phyloP scores from a whole-genome alignment of 2,797 vertebrate genomes.

The Harpagifer antarcticus region DNA sequence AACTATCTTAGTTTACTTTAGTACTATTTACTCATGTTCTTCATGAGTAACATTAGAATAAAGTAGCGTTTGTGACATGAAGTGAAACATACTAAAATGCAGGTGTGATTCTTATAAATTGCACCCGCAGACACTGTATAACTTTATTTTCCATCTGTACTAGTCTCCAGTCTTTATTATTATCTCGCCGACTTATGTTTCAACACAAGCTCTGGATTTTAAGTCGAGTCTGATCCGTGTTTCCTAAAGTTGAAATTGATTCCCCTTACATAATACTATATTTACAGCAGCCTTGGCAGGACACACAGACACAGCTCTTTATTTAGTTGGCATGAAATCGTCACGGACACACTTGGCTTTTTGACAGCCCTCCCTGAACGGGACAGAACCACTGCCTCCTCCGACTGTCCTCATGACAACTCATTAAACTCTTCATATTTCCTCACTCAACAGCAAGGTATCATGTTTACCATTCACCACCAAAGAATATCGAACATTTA shows the following conservation, averaged over 20 bases:
- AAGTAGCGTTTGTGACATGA: not conserved
- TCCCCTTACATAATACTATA: constrained; percentile 78
- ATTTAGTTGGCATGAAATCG: constrained; percentile 78
- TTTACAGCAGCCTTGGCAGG: constrained; percentile 79
- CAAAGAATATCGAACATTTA: constrained; percentile 37
- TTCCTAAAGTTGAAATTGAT: constrained; percentile 70
- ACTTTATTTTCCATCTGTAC: constrained; percentile 9
- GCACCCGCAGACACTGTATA: not conserved
- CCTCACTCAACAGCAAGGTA: constrained; percentile 48
- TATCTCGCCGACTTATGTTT: constrained; percentile 37
- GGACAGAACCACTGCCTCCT: constrained; percentile 43
- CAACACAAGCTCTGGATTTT: constrained; percentile 32
- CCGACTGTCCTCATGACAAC: constrained; percentile 44
- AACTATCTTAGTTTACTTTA: not conserved
- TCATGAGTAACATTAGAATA: not conserved
- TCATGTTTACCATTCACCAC: constrained; percentile 64
- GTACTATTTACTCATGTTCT: not conserved
- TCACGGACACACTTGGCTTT: constrained; percentile 66
- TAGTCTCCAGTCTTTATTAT: constrained; percentile 27
- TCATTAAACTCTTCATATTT: constrained; percentile 35
- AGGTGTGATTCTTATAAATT: not conserved
- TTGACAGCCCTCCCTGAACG: constrained; percentile 66
- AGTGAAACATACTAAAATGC: not conserved
- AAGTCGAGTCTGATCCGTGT: constrained; percentile 44
- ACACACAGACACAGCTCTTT: constrained; percentile 70